Evolutionary conservation across 2,888 invertebrate genomes (phyloP), one percentile per base, ranked within the genome.

Genomic region (Drosophila paranaensis): DNA sequence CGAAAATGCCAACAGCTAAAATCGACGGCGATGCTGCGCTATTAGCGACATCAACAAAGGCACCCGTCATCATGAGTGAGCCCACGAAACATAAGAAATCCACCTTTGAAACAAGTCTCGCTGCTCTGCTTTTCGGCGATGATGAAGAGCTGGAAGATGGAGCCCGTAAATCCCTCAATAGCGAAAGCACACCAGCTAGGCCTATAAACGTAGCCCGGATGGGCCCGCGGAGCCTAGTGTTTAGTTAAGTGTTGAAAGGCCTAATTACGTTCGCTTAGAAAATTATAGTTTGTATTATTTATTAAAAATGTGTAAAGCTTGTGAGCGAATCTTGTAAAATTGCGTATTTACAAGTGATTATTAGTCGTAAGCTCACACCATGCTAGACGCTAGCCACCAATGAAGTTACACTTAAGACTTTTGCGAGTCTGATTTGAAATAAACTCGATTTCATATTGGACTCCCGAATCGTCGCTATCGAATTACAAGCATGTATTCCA

Each of bases 371-470:
- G 62, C 71, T 50, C 58, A 57, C 51, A 50, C 20, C 54, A 46
- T 62, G 66, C 66, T 82, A 74, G 68, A 77, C 40, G 64, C 68
- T 69, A 68, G 67, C 82, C 86, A 77, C 76, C 84, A 81, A 71
- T 74, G 71, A 65, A 64, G 66, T 61, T 50, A 70, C 64, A 65
- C 69, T 68, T 61, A 60, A 75, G 88, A 90, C 90, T 92, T 92
- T 92, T 92, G 92, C 88, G 92, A 92, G 92, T 92, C 92, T 90
- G 90, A 92, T 92, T 90, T 86, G 93, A 92, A 92, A 91, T 63
- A 20, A 27, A 43, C 30, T 9, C 6, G 53, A 14, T 92, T 92
- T 92, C 92, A 84, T 83, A 92, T 93, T 93, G 89, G 92, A 92
- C 92, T 93, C 92, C 91, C 92, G 92, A 92, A 91, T 92, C 91